Base-by-base conservation (phyloP, 2,888 invertebrate species). In the Drosophila picticornis region DNA sequence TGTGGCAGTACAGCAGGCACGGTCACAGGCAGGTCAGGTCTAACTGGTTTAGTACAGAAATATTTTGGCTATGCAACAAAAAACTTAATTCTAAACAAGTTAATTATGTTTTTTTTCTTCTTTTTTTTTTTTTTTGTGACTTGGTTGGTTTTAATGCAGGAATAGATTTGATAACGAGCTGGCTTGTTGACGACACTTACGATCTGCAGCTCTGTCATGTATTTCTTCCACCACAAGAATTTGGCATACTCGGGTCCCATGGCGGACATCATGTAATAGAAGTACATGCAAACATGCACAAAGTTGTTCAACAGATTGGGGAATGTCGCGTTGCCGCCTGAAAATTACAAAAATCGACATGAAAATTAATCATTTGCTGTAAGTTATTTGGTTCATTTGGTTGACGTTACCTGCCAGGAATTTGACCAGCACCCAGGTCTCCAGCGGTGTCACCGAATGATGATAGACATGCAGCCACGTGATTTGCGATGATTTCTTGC, bases 281-380 rank as follows among this genome's bases (percentile, higher is more conserved):
- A 95, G 93, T 99, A 99, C 98, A 99, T 99, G 87, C 98, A 95
- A 70, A 99, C 96, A 92, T 99, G 99, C 27, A 99, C 98, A 88
- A 98, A 98, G 52, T 98, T 97, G 94, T 99, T 99, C 80, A 98
- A 95, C 72, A 98, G 91, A 88, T 93, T 93, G 65, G 93, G 93
- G 88, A 93, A 93, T 59, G 93, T 93, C 60, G 93, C 93, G 81
- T 93, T 93, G 63, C 93, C 95, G 67, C 97, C 97, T 93, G 92
- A 5, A 53, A 19, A n/a, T 31, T 7, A 29, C 16, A 79, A 68
- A 19, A 34, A 34, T 1, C 11, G 29, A n/a, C 7, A 27, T 10
- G 19, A 4, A 29, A 38, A 25, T 2, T 31, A 2, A 13, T 5
- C 10, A 11, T 1, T 2, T 31, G 6, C 10, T 2, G 3, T 7